Evolutionary conservation across 1,140 invertebrate species (phyloP).

Genomic region (Ditylenchus dipsaci): DNA sequence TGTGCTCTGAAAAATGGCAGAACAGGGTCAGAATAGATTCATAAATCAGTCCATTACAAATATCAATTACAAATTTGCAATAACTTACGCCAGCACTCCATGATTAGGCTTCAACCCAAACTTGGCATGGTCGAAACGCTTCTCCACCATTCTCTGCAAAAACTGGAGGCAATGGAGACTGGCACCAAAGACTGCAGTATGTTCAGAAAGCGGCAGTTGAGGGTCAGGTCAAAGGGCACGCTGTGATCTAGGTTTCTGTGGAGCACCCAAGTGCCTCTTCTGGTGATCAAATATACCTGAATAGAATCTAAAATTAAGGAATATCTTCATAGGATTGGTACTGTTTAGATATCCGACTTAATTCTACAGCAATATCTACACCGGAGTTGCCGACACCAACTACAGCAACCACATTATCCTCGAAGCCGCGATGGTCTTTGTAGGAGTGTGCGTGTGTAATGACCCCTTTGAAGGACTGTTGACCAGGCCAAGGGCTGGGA

Average conservation of each 20-base stretch:
- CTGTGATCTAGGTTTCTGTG: slow-evolving; percentile 59
- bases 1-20: slow-evolving; percentile 59
- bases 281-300: slow-evolving; percentile 61
- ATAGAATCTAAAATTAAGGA: background rate
- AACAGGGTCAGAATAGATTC: no score
- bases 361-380: slow-evolving; percentile 63
- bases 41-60: no score
- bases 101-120: slow-evolving; percentile 62
- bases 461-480: slow-evolving; percentile 59
- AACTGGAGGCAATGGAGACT: slow-evolving; percentile 17
- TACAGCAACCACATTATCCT: slow-evolving; percentile 61
- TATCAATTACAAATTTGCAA: slow-evolving; percentile 19
- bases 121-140: slow-evolving; percentile 61
- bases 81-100: slow-evolving; percentile 56
- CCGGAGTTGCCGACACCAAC: slow-evolving; percentile 65
- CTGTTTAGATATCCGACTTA: slow-evolving; percentile 59
- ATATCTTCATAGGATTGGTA: background rate
- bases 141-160: slow-evolving; percentile 52
- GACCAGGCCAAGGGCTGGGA: slow-evolving; percentile 48
- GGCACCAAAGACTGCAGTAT: slow-evolving; percentile 4
- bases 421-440: slow-evolving; percentile 50
- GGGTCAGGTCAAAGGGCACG: slow-evolving; percentile 25
- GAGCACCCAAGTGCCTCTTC: slow-evolving; percentile 62
- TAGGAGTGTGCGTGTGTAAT: slow-evolving; percentile 60
- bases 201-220: slow-evolving; percentile 16